Evolutionary conservation across 2,113 vertebrate species (phyloP).

Genomic region (Chelonoidis abingdonii): DNA sequence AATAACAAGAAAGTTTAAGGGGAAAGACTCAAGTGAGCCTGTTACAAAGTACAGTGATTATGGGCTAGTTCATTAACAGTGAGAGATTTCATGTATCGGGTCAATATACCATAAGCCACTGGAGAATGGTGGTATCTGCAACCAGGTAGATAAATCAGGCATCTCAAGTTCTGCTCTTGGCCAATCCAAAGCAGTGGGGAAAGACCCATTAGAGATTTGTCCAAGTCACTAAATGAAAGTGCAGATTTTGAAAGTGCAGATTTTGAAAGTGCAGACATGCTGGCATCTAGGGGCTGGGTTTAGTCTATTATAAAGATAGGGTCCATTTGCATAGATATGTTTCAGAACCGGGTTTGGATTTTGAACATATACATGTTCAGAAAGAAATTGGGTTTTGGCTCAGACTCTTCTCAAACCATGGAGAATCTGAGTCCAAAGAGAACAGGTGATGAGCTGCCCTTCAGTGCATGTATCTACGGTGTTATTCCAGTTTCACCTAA

Average conservation of each 20-base stretch:
- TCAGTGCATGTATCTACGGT: not conserved
- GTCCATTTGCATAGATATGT: not conserved
- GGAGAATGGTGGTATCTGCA: too few relatives aligned
- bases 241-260: not conserved
- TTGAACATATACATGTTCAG: too few relatives aligned
- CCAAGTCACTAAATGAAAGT: not conserved
- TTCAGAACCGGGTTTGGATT: not conserved
- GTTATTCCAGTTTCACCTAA: not conserved
- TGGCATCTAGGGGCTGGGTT: rapidly evolving
- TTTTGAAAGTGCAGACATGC: not conserved
- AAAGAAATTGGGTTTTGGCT: too few relatives aligned
- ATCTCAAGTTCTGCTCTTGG: not conserved
- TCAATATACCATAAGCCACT: too few relatives aligned
- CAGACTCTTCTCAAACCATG: too few relatives aligned
- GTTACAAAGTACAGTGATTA: not conserved
- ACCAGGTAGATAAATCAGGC: too few relatives aligned
- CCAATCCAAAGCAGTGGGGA: not conserved
- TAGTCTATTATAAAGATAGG: not conserved
- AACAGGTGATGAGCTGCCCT: not conserved
- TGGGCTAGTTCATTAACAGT: not conserved
- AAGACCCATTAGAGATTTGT: not conserved
- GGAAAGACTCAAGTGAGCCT: not conserved
- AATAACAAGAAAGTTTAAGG: not conserved
- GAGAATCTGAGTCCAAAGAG: not conserved
- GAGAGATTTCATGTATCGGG: not conserved